These are phyloP conservation scores for Rhopilema esculentum DNA, from an alignment of 30 jellyfish, hydroid and myxozoan genomes.

Conservation along the genomic window DNA sequence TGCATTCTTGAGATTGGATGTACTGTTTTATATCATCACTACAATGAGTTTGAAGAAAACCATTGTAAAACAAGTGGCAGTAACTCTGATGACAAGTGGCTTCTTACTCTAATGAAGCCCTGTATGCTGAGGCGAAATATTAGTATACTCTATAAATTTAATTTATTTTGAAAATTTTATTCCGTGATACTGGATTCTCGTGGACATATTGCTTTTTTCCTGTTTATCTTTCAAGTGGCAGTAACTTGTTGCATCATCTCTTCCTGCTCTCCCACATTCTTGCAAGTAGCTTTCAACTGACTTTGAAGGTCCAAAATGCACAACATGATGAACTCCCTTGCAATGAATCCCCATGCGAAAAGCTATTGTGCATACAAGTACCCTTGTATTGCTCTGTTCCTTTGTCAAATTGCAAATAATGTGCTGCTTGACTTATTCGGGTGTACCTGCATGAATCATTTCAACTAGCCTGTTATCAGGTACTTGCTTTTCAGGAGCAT, in stretches of 20 bases:
- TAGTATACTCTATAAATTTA: too few species aligned
- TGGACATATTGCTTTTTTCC: too few species aligned
- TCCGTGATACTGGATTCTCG: too few species aligned
- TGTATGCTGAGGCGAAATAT: too few species aligned
- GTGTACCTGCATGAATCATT: constrained; percentile 62
- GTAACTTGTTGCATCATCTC: constrained; percentile 37
- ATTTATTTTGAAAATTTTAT: too few species aligned
- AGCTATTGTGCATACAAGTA: constrained; percentile 42
- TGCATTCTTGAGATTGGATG: too few species aligned
- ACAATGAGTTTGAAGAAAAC: too few species aligned
- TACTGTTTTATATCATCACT: too few species aligned
- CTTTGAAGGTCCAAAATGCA: constrained; percentile 61
- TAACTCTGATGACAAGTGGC: too few species aligned
- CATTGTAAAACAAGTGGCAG: too few species aligned
- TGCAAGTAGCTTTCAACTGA: constrained; percentile 31
- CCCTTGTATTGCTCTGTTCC: constrained; percentile 22
- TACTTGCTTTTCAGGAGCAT: too few species aligned
- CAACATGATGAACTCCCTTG: background rate
- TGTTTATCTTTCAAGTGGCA: background rate
- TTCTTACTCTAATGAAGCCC: too few species aligned
- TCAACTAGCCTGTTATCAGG: constrained; percentile 23
- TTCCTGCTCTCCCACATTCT: constrained; percentile 59
- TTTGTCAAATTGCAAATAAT: background rate
- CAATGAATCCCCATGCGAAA: constrained; percentile 60
- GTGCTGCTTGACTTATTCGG: constrained; percentile 16